These are phyloP conservation scores for Leucoraja erinaceus DNA, from an alignment of 2,113 vertebrate genomes.

Conservation along the genomic window DNA sequence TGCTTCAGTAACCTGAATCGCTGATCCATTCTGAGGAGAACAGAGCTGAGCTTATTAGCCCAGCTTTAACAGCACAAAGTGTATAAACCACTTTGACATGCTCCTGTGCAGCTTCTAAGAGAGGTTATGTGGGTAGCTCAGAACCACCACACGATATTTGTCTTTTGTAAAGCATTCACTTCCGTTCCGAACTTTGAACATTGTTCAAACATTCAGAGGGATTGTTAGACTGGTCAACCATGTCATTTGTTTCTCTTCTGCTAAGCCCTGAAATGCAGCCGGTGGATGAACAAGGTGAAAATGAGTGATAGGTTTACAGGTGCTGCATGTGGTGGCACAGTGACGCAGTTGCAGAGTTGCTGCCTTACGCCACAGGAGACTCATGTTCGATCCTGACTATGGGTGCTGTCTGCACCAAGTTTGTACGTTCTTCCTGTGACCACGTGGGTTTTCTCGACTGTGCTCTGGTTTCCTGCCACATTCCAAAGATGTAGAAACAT, in stretches of 20 bases:
- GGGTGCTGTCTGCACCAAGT: too few relatives aligned
- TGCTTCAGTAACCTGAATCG: not conserved
- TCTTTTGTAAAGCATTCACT: not conserved
- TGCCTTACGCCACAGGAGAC: too few relatives aligned
- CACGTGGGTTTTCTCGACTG: too few relatives aligned
- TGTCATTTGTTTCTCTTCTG: not conserved
- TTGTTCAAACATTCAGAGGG: not conserved
- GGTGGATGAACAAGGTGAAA: not conserved
- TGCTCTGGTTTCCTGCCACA: too few relatives aligned
- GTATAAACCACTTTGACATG: slow-evolving; percentile 2
- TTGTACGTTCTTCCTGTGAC: too few relatives aligned
- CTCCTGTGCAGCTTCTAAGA: not conserved
- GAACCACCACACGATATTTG: not conserved
- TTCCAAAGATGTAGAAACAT: too few relatives aligned
- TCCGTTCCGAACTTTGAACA: not conserved
- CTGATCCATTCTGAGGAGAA: not conserved
- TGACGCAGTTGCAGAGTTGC: too few relatives aligned
- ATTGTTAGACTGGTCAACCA: not conserved
- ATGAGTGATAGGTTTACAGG: not conserved
- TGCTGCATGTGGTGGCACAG: not conserved
- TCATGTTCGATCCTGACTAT: too few relatives aligned
- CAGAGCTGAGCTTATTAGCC: not conserved
- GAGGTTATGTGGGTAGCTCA: not conserved
- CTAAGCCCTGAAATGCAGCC: not conserved
- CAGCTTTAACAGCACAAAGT: not conserved